These are phyloP conservation scores for Lasiommata megera DNA, from an alignment of 2,888 invertebrate species.

Conservation along the genomic window DNA sequence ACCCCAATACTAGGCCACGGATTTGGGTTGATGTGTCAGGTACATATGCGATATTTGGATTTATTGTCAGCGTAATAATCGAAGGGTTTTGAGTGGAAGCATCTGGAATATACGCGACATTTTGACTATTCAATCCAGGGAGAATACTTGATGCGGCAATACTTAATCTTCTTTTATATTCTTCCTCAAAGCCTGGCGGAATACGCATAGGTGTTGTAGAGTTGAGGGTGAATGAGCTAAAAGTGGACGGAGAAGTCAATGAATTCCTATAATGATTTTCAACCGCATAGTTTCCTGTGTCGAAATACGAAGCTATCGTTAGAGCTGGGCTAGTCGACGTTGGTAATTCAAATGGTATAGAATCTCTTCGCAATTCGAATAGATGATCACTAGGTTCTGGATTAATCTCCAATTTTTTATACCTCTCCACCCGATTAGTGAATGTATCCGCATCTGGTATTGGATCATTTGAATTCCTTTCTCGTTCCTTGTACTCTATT, in stretches of 20 bases:
- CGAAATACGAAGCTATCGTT: conserved; percentile 69
- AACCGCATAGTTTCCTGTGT: conserved; percentile 72
- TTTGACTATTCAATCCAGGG: conserved; percentile 27
- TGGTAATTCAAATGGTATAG: conserved; percentile 34
- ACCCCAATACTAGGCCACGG: conserved; percentile 35
- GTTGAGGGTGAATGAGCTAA: conserved; percentile 30
- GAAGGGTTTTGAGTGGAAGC: conserved; percentile 14
- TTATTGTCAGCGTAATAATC: conserved; percentile 4
- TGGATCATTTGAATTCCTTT: conserved; percentile 47
- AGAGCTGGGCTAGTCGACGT: conserved; percentile 48
- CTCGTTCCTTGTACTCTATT: conserved; percentile 53
- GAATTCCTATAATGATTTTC: conserved; percentile 66
- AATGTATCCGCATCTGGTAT: conserved; percentile 54
- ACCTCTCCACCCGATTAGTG: conserved; percentile 65
- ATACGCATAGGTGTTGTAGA: conserved; percentile 41
- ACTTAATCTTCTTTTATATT: conserved; percentile 45
- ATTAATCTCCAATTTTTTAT: conserved; percentile 51
- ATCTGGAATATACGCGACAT: conserved; percentile 31
- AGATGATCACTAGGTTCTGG: conserved; percentile 36
- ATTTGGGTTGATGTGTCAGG: conserved; percentile 56
- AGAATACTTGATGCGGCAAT: conserved; percentile 32
- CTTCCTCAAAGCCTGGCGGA: conserved; percentile 70
- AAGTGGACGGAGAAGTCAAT: conserved; percentile 43
- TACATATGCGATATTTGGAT: conserved; percentile 8
- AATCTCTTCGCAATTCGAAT: conserved; percentile 31